A percentile compares a stretch with the other conserved stretches of the same genome.
Conservation (phyloP, 2,797 vertebrate species). For the Borostomias antarcticus region DNA sequence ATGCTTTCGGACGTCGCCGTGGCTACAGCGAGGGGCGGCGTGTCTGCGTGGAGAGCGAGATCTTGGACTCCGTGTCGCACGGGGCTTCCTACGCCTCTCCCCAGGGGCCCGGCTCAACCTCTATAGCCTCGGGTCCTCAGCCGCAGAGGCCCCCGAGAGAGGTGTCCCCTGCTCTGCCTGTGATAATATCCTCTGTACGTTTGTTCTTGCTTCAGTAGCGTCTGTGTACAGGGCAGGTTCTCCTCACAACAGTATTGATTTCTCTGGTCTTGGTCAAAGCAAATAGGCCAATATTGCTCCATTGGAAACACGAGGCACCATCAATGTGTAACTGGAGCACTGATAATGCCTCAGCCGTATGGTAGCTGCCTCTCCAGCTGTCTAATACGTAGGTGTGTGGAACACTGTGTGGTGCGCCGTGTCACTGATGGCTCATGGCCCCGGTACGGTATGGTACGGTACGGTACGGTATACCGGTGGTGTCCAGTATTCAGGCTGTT, state of each 20-base stretch:
- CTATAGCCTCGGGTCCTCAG: not conserved
- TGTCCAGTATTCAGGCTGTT: not conserved
- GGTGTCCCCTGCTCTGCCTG: not conserved
- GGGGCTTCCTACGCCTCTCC: conserved; percentile 19
- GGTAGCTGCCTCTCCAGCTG: conserved; percentile 42
- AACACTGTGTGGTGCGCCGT: too few relatives aligned
- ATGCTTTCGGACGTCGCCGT: conserved; percentile 6
- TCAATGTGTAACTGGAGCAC: conserved; percentile 73
- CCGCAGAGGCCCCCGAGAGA: not conserved
- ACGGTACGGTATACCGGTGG: not conserved
- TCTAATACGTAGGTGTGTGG: conserved; percentile 63
- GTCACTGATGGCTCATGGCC: not conserved
- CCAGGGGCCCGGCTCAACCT: conserved; percentile 2
- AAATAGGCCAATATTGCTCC: conserved; percentile 55
- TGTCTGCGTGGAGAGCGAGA: conserved; percentile 6
- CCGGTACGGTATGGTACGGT: not conserved
- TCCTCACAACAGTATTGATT: conserved; percentile 44
- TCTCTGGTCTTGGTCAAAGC: conserved; percentile 38
- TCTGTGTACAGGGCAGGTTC: not conserved
- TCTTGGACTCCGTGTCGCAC: conserved; percentile 24
- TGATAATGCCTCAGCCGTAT: too few relatives aligned
- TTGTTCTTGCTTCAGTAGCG: conserved; percentile 14
- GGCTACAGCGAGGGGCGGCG: not conserved
- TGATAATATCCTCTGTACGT: not conserved
- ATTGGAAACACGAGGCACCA: conserved; percentile 64